phyloP scores from a whole-genome alignment of 2,797 vertebrate genomes.

The Anguilla megastoma region DNA sequence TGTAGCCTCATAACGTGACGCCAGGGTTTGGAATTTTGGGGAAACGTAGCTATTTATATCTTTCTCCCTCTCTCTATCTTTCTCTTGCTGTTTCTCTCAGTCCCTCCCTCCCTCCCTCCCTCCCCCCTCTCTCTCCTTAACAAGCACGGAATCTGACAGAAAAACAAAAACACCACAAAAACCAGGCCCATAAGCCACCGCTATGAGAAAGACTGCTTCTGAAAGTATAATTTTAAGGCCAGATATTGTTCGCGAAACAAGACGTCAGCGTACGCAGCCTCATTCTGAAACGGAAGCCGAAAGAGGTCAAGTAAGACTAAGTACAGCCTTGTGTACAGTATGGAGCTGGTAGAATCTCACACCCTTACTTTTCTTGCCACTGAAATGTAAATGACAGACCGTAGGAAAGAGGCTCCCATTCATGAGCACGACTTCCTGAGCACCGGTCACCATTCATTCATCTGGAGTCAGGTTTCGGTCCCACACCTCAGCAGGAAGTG shows the following conservation, averaged over 20 bases:
- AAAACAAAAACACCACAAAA: neutral
- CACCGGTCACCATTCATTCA: conserved; percentile 38
- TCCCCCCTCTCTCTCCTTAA: neutral
- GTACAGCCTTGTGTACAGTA: conserved; percentile 50
- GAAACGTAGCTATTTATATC: neutral
- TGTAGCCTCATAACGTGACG: conserved; percentile 47
- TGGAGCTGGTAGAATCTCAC: conserved; percentile 36
- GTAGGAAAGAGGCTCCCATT: conserved; percentile 52
- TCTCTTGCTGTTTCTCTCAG: neutral
- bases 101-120: neutral
- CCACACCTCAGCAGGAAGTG: conserved; percentile 39
- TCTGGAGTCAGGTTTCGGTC: conserved; percentile 47
- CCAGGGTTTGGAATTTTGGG: conserved; percentile 36
- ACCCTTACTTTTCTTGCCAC: conserved; percentile 38
- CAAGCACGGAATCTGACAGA: neutral
- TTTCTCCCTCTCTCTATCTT: neutral
- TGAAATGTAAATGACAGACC: conserved; percentile 51
- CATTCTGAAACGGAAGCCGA: neutral
- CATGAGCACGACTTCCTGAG: conserved; percentile 40
- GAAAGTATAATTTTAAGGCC: neutral
- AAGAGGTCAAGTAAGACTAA: conserved; percentile 49
- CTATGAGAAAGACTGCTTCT: neutral
- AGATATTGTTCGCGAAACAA: neutral
- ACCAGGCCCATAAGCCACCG: neutral
- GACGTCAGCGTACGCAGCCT: neutral